Conservation (phyloP, 2,888 invertebrate species). For the Andrena hattorfiana region DNA sequence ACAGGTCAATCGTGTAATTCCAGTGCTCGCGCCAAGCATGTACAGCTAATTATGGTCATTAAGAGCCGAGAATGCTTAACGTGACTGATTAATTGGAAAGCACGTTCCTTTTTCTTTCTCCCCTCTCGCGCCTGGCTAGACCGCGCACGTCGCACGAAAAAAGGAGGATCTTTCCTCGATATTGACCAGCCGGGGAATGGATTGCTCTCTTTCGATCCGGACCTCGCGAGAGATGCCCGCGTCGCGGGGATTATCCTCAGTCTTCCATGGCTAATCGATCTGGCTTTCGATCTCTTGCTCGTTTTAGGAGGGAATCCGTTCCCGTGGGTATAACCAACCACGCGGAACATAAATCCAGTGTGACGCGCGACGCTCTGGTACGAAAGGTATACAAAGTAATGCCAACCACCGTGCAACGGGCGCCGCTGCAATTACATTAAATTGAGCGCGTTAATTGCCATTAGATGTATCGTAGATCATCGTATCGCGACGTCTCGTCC, state of each 20-base stretch:
- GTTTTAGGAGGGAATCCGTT: not conserved
- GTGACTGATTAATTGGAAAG: conserved; percentile 72
- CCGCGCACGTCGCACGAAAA: conserved; percentile 24
- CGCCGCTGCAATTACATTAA: conserved; percentile 25
- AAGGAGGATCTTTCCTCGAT: conserved; percentile 21
- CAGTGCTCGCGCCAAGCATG: conserved; percentile 56
- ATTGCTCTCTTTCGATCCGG: conserved; percentile 27
- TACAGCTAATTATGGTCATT: conserved; percentile 66
- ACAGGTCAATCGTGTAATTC: conserved; percentile 68
- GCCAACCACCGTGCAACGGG: conserved; percentile 3
- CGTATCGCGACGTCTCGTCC: conserved; percentile 2
- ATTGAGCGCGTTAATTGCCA: conserved; percentile 51
- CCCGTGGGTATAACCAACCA: not conserved
- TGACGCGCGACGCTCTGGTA: not conserved
- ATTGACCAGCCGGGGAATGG: not conserved
- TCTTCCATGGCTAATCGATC: conserved; percentile 20
- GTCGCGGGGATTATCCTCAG: conserved; percentile 10
- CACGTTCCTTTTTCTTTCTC: conserved; percentile 31
- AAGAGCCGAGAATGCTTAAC: conserved; percentile 61
- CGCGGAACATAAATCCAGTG: not conserved
- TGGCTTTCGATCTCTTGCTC: conserved; percentile 2
- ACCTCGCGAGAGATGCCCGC: conserved; percentile 1
- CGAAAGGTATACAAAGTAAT: conserved; percentile 24
- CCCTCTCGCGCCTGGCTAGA: not conserved
- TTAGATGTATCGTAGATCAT: conserved; percentile 40